Base-by-base conservation (phyloP, 53 echinoderm and acorn worm genomes). In the Paracentrotus lividus region DNA sequence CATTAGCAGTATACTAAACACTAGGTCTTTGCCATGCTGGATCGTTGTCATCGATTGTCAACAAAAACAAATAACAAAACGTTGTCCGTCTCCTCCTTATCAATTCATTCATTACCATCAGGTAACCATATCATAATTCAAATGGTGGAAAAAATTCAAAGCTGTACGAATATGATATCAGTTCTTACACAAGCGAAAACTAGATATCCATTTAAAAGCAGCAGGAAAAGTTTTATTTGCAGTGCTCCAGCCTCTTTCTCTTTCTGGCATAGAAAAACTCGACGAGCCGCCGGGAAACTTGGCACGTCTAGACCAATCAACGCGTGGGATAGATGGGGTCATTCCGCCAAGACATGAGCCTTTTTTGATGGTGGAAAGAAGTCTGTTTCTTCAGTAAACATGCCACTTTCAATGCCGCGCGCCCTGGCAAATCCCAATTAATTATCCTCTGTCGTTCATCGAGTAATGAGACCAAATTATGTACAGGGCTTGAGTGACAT, bases 341-440 rank as follows among this genome's bases (percentile, higher is more conserved):
- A 53, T 68, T n/a, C 75, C 75, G 75, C 91, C 69, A 53, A 26
- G 91, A 89, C 55, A 72, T 15, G 49, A 51, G 75, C 38, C 75
- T 29, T 43, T 44, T 24, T 24, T 89, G 89, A 89, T 89, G 60
- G 89, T 64, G 47, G 89, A 89, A 89, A 86, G 86, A 89, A 61
- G 89, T 89, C 60, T 89, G 42, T 23, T n/a, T 58, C 89, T 34
- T 61, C 26, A n/a, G 7, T 89, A 38, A 89, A 58, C 89, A 87
- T 59, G 89, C 38, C 89, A 89, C 60, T 59, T 89, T 89, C 44
- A 61, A 89, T 89, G 60, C 60, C 64, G 65, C 60, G 16, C 61
- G 44, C 60, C 89, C 89, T 89, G 89, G 89, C 89, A 89, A 89
- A 89, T 59, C 89, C 89, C 89, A 89, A 89, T 89, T 64, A 89